Evolutionary conservation across 37 sponge, comb jelly and placozoan species (phyloP).

Genomic region (Theonella swinhoei): DNA sequence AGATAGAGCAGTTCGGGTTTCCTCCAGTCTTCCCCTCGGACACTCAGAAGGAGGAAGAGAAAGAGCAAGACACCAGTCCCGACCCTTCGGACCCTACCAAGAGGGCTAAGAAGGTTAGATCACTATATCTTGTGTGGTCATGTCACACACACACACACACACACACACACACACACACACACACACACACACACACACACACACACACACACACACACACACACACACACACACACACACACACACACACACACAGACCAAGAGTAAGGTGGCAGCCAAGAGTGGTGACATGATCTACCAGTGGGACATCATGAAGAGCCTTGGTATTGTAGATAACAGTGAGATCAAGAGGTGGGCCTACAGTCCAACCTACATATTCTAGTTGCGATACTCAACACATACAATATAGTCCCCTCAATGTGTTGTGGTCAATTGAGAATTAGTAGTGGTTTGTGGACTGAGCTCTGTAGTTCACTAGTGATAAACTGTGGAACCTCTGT

Average conservation of each 20-base stretch:
- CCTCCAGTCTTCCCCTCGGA: slow-evolving; percentile 89
- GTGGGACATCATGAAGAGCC: slow-evolving; percentile 94
- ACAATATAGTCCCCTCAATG: too few relatives aligned
- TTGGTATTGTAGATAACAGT: slow-evolving; percentile 78
- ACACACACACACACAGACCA: slow-evolving; percentile 74
- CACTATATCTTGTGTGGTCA: too few relatives aligned
- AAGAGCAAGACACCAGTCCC: slow-evolving; percentile 16
- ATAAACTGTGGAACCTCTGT: too few relatives aligned
- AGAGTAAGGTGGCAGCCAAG: slow-evolving; percentile 91
- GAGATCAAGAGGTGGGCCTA: slow-evolving; percentile 79
- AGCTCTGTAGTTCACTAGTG: too few relatives aligned
- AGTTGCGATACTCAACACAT: too few relatives aligned
- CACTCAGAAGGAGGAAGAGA: slow-evolving; percentile 20
- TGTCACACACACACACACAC: neutral
- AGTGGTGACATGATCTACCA: slow-evolving; percentile 71
- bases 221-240: too few relatives aligned
- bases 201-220: too few relatives aligned
- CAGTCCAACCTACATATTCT: too few relatives aligned
- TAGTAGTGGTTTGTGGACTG: too few relatives aligned
- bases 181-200: too few relatives aligned
- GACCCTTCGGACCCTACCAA: slow-evolving; percentile 57
- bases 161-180: too few relatives aligned
- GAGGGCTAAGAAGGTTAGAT: slow-evolving; percentile 73
- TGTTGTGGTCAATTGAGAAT: too few relatives aligned
- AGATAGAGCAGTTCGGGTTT: slow-evolving; percentile 91